phyloP scores from a whole-genome alignment of 2,113 vertebrate genomes.

The Caretta caretta region DNA sequence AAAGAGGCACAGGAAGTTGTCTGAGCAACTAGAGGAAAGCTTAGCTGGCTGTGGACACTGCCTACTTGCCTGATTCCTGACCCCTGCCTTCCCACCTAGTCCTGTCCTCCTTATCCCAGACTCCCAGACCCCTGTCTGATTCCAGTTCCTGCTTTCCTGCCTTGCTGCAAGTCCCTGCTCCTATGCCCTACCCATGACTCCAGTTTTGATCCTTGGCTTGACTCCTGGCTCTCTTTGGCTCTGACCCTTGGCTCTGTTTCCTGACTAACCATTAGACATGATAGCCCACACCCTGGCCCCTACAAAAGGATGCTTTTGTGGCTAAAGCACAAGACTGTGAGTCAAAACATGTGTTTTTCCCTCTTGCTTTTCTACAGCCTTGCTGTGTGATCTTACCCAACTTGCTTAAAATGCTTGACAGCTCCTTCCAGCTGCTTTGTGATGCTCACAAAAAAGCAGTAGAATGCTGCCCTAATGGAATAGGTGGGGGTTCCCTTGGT shows the following conservation, averaged over 20 bases:
- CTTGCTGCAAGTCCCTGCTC: background rate
- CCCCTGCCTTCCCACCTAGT: background rate
- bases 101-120: background rate
- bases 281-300: background rate
- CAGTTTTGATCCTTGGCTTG: background rate
- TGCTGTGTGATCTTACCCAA: background rate
- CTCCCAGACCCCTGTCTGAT: background rate
- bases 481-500: background rate
- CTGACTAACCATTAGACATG: background rate
- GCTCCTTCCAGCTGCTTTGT: background rate
- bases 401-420: background rate
- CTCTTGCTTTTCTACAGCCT: background rate
- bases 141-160: background rate
- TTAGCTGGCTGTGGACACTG: background rate
- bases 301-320: background rate
- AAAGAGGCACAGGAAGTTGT: background rate
- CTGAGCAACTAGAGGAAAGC: no score
- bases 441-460: accelerated
- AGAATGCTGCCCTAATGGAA: background rate
- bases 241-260: background rate
- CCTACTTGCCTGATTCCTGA: background rate
- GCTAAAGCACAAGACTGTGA: background rate
- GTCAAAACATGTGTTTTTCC: background rate
- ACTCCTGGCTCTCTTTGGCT: background rate
- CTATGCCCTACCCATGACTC: background rate